Evolutionary conservation across 2,888 invertebrate genomes (phyloP).

Genomic region (Rhynchonema sp.): DNA sequence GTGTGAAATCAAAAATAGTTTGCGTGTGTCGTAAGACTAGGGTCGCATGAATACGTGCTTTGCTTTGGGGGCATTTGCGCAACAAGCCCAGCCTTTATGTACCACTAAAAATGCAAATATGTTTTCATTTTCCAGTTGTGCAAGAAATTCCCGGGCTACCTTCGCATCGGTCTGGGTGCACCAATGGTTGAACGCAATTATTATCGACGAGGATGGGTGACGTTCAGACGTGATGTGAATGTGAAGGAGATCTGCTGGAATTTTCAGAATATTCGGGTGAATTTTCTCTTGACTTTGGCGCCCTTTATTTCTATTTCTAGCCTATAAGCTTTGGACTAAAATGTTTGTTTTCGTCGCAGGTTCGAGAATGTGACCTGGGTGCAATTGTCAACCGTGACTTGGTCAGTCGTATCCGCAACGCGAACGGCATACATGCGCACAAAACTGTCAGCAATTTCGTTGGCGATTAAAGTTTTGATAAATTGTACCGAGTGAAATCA

Average conservation of each 20-base stretch:
- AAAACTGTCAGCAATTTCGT: slow-evolving; percentile 42
- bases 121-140: slow-evolving; percentile 45
- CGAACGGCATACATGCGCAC: slow-evolving; percentile 71
- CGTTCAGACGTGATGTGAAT: slow-evolving; percentile 83
- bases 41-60: too few relatives aligned
- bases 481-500: not conserved
- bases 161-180: slow-evolving; percentile 86
- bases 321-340: not conserved
- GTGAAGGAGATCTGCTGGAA: slow-evolving; percentile 99
- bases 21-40: too few relatives aligned
- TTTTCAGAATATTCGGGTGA: slow-evolving; percentile 84
- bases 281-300: not conserved
- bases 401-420: slow-evolving; percentile 71
- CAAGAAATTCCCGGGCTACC: slow-evolving; percentile 71
- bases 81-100: too few relatives aligned
- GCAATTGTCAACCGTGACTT: slow-evolving; percentile 91
- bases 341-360: slow-evolving; percentile 33
- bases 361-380: slow-evolving; percentile 71
- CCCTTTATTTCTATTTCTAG: not conserved
- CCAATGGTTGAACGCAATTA: slow-evolving; percentile 86
- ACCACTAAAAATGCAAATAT: too few relatives aligned
- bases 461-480: not conserved
- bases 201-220: slow-evolving; percentile 93
- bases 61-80: too few relatives aligned
- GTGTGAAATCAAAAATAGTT: too few relatives aligned